phyloP scores from a whole-genome alignment of 2,888 invertebrate species.

The Urechis unicinctus region DNA sequence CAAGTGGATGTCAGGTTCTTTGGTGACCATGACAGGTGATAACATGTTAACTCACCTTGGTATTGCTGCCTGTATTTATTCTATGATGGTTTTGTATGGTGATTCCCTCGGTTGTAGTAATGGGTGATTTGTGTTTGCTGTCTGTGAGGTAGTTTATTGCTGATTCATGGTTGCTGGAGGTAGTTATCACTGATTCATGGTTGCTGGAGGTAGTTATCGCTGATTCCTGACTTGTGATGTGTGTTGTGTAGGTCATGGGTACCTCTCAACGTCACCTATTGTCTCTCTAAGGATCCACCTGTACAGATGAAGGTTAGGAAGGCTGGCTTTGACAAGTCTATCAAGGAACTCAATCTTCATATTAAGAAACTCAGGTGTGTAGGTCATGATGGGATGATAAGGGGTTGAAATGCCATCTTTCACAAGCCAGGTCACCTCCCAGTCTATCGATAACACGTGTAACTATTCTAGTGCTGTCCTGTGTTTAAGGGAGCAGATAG shows the following conservation, averaged over 20 bases:
- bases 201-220: not conserved
- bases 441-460: no score
- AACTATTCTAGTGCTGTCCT: no score
- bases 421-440: no score
- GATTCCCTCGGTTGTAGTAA: no score
- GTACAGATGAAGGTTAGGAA: constrained; percentile 57
- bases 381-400: not conserved
- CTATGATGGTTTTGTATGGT: not conserved
- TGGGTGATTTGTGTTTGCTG: no score
- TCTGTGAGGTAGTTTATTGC: not conserved
- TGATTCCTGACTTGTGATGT: not conserved
- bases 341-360: constrained; percentile 69
- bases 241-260: constrained; percentile 70
- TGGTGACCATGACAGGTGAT: constrained; percentile 74
- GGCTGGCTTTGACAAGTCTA: constrained; percentile 60
- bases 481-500: not conserved
- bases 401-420: no score
- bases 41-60: not conserved
- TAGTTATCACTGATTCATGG: not conserved
- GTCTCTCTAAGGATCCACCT: constrained; percentile 67
- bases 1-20: constrained; percentile 86
- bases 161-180: not conserved
- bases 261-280: constrained; percentile 72
- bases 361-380: constrained; percentile 61
- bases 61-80: not conserved